Base-by-base conservation (phyloP, 1,140 invertebrate genomes). In the Halyomorpha halys region DNA sequence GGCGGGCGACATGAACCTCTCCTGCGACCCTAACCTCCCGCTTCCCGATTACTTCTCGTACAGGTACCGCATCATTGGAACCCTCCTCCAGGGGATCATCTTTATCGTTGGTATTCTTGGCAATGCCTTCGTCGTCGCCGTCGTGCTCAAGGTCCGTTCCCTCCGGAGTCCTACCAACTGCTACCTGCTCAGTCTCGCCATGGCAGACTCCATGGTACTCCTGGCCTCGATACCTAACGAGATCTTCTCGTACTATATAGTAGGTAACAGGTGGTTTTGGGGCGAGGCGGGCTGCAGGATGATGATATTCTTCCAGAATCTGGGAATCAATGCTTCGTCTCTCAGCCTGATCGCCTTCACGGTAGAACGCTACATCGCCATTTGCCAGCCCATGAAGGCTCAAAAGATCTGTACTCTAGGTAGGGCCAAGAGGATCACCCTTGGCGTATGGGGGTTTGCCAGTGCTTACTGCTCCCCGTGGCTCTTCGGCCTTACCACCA, bases 321-420 rank as follows among this genome's bases (percentile, higher is more conserved):
- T 85, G 13, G 86, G 85, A 3, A 84, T 87, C 64, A 87, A 88
- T 71, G 82, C 79, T 19, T 84, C 82, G 0, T 81, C 82, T 0
- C 72, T 85, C 25, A 82, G 80, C 30, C 80, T 86, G 44, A 81
- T 84, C 18, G 83, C 84, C 0, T 86, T 86, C 73, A 86, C 84
- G 3, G 14, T 93, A 89, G 1, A 90, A 89, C 3, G 87, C 5
- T 89, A 86, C 72, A 72, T 87, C 1, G 85, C 85, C 19, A 86
- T 87, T 49, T 86, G 84, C 71, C 81, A 86, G 70, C 85, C 85
- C 5, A 76, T 84, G 61, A 73, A 74, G 65, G 68, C 71, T 4
- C 71, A 71, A 61, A 68, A 68, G 34, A 65, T 76, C 70, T 77
- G 75, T 14, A 78, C 78, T 64, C 72, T 83, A 18, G 79, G 80